Conservation (phyloP, 2,113 vertebrate species). For the Dasyurus viverrinus region DNA sequence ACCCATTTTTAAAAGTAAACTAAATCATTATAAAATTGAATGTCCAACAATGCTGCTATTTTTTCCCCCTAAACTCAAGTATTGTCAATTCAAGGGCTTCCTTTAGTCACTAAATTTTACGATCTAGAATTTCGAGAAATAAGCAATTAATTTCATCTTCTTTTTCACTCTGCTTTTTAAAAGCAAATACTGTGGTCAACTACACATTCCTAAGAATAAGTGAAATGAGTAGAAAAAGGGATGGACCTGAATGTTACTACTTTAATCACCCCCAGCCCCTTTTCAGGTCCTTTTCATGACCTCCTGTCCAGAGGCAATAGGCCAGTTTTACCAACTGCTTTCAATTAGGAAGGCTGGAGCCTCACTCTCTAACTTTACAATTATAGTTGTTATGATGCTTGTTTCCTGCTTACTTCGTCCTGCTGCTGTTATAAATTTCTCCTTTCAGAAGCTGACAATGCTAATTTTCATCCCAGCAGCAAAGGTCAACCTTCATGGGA, state of each 20-base stretch:
- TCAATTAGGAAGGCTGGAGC: constrained; percentile 51
- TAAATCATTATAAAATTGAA: background rate
- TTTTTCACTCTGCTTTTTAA: background rate
- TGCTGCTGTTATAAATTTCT: constrained; percentile 15
- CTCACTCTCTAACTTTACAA: constrained; percentile 39
- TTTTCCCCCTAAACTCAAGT: background rate
- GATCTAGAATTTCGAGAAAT: background rate
- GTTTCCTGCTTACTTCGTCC: constrained; percentile 8
- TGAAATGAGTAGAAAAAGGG: background rate
- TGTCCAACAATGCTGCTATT: background rate
- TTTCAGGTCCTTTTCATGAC: constrained; percentile 10
- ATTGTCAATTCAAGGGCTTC: background rate
- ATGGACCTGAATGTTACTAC: background rate
- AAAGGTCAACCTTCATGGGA: constrained; percentile 27
- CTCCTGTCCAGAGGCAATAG: background rate
- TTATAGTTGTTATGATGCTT: background rate
- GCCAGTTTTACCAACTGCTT: constrained; percentile 23
- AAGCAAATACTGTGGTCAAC: background rate
- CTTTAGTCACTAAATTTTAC: background rate
- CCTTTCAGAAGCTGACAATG: constrained; percentile 36
- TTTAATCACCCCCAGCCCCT: constrained; percentile 8
- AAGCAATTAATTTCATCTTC: background rate
- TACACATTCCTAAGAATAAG: background rate
- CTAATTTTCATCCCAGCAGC: constrained; percentile 20
- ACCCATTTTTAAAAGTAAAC: background rate